Percentiles rank a stretch among this genome's conserved stretches.
Conservation (phyloP, 2,888 invertebrate genomes). For the Synergus gifuensis region DNA sequence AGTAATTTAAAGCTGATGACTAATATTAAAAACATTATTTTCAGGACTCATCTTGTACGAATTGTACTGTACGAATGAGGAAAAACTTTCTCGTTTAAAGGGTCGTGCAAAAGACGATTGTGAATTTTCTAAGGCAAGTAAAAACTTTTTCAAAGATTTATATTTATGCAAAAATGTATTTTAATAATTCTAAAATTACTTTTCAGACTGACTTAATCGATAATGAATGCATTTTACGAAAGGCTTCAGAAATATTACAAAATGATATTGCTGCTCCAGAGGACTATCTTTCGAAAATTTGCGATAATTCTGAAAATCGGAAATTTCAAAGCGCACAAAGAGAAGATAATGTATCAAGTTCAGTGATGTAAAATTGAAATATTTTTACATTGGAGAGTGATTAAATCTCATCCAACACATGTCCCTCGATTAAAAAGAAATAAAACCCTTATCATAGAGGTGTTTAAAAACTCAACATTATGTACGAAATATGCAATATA, state of each 20-base stretch:
- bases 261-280: slow-evolving; percentile 80
- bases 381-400: neutral
- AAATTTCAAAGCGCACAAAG: slow-evolving; percentile 2
- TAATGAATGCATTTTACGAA: slow-evolving; percentile 79
- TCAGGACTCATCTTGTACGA: slow-evolving; percentile 73
- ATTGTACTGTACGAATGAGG: slow-evolving; percentile 67
- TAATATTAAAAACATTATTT: slow-evolving; percentile 44
- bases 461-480: neutral
- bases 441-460: neutral
- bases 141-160: neutral
- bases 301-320: neutral
- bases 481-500: neutral
- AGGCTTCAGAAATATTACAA: slow-evolving; percentile 80
- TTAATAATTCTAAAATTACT: slow-evolving; percentile 38
- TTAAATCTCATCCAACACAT: neutral
- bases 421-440: neutral
- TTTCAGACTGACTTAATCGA: slow-evolving; percentile 78
- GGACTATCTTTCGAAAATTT: slow-evolving; percentile 57
- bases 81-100: slow-evolving; percentile 59
- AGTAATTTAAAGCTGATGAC: neutral
- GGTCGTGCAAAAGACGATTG: slow-evolving; percentile 45
- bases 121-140: slow-evolving; percentile 35
- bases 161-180: slow-evolving; percentile 24
- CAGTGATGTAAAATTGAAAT: neutral
- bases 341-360: neutral